Conservation (phyloP, 2,888 invertebrate species). For the Zygogramma bicolorata region DNA sequence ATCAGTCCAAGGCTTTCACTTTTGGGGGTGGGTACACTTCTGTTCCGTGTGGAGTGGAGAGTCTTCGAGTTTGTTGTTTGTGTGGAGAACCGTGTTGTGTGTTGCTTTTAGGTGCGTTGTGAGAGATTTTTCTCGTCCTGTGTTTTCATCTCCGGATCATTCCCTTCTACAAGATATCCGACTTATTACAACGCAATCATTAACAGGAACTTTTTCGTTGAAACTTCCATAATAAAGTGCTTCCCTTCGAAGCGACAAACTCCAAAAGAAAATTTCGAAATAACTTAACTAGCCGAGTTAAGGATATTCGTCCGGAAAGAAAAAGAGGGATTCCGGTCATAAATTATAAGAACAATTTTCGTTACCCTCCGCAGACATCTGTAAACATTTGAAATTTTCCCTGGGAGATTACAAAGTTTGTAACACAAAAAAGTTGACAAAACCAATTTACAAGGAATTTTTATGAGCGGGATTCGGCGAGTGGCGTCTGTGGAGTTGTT, state of each 20-base stretch:
- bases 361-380: conserved; percentile 34
- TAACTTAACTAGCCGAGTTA: conserved; percentile 14
- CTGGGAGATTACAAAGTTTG: conserved; percentile 46
- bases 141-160: neutral
- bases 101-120: too few species aligned
- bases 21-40: too few species aligned
- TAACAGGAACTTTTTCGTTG: conserved; percentile 13
- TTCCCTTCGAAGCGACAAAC: neutral
- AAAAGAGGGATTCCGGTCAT: conserved; percentile 34
- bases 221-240: conserved; percentile 18
- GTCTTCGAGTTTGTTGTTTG: too few species aligned
- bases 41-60: too few species aligned
- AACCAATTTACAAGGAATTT: conserved; percentile 52
- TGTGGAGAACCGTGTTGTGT: too few species aligned
- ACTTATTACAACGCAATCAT: conserved; percentile 3
- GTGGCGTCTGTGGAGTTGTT: conserved; percentile 38
- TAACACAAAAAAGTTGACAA: conserved; percentile 49
- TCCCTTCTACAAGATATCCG: neutral
- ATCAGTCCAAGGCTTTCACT: too few species aligned
- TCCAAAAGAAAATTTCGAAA: conserved; percentile 14
- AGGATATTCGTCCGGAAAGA: conserved; percentile 15
- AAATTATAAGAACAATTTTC: conserved; percentile 30
- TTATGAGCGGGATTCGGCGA: conserved; percentile 40
- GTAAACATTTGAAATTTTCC: conserved; percentile 45
- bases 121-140: too few species aligned